Conservation (phyloP, 2,888 invertebrate genomes). For the Cheilosia scutellata region DNA sequence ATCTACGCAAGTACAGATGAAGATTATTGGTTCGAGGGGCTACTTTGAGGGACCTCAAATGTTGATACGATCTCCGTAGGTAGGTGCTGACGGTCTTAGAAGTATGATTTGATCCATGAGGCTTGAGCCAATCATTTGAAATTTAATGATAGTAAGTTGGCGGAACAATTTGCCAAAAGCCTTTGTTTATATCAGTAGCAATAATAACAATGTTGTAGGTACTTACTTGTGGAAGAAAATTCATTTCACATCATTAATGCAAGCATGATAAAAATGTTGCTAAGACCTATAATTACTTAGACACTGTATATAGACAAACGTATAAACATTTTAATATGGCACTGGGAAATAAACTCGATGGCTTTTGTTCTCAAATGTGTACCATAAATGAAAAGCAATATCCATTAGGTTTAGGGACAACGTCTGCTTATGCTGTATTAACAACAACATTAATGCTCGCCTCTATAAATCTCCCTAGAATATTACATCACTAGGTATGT, state of each 20-base stretch:
- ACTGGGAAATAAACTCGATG: neutral
- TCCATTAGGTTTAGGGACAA: constrained; percentile 17
- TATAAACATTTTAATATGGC: too few relatives aligned
- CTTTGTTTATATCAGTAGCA: neutral
- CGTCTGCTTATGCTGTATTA: neutral
- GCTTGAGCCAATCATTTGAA: too few relatives aligned
- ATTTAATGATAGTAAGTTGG: neutral
- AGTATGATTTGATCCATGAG: neutral
- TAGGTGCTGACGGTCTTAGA: neutral
- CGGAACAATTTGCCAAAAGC: neutral
- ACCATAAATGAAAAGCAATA: constrained; percentile 14
- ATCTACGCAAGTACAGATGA: too few relatives aligned
- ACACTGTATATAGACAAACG: too few relatives aligned
- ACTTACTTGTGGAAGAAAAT: too few relatives aligned
- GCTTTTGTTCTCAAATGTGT: neutral
- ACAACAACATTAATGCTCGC: constrained; percentile 8
- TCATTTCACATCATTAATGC: too few relatives aligned
- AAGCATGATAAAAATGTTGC: too few relatives aligned
- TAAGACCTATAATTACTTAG: too few relatives aligned
- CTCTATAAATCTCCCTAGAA: neutral
- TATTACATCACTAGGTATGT: constrained; percentile 3
- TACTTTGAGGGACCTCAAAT: neutral
- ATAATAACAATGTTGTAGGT: neutral
- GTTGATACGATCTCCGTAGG: too few relatives aligned
- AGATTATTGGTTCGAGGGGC: too few relatives aligned